A percentile compares a stretch with the other conserved stretches of the same genome.
Conservation (phyloP, 2,888 invertebrate species). For the Clusia tigrina region DNA sequence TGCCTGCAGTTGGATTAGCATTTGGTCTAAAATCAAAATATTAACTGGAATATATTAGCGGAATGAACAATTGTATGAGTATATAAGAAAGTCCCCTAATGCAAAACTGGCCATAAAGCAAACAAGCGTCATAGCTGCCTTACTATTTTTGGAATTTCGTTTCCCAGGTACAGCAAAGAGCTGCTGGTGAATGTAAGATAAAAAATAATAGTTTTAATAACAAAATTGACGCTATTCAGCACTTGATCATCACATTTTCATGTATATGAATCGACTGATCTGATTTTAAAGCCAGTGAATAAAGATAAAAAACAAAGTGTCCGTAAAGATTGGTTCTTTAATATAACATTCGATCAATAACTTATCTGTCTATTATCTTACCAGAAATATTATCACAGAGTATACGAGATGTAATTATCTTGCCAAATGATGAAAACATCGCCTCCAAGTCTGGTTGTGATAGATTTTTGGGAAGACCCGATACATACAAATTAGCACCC, state of each 20-base stretch:
- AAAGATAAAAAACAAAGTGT: neutral
- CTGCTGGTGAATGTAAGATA: no score
- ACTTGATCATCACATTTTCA: conserved; percentile 20
- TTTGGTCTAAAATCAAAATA: no score
- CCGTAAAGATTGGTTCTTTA: neutral
- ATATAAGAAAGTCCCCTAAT: no score
- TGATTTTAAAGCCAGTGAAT: neutral
- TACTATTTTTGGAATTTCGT: no score
- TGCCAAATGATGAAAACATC: conserved; percentile 92
- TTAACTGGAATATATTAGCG: no score
- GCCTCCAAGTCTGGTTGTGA: conserved; percentile 94
- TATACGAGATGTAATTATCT: conserved; percentile 96
- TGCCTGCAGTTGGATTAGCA: no score
- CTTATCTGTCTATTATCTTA: conserved; percentile 38
- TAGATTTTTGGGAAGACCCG: conserved; percentile 96
- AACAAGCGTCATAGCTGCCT: no score
- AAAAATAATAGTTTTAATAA: no score
- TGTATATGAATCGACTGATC: conserved; percentile 26
- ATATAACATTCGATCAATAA: neutral
- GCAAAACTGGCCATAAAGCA: no score
- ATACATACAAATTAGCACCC: conserved; percentile 97
- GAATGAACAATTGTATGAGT: no score
- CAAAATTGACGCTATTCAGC: no score
- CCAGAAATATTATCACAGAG: conserved; percentile 85
- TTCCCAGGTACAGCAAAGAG: no score